Evolutionary conservation across 2,888 invertebrate species (phyloP), one percentile per base, ranked within the genome.

Genomic region (Chaetoderma sp.): DNA sequence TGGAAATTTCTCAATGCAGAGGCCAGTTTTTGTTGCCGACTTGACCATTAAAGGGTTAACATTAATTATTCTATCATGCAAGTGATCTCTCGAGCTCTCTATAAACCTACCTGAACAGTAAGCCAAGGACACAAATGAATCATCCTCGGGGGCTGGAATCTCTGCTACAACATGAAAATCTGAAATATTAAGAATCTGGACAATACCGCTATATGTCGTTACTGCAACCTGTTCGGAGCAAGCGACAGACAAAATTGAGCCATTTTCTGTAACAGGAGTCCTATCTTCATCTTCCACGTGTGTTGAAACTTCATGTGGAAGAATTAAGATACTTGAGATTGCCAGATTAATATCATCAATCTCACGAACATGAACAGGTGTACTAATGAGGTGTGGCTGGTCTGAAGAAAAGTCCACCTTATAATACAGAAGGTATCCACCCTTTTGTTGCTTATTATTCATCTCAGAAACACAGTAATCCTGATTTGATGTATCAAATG

Each of bases 31-130:
- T n/a, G n/a, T n/a, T n/a, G n/a, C n/a, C n/a, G n/a, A n/a, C n/a
- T n/a, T n/a, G n/a, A n/a, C n/a, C n/a, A n/a, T n/a, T n/a, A n/a
- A n/a, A n/a, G n/a, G n/a, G n/a, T n/a, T n/a, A n/a, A n/a, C n/a
- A n/a, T n/a, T n/a, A n/a, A n/a, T n/a, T n/a, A 27, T 4, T 10
- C 10, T 8, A 25, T 49, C 18, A 36, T 16, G 10, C 6, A 59
- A 54, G n/a, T n/a, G n/a, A n/a, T n/a, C n/a, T n/a, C n/a, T n/a
- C n/a, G n/a, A n/a, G n/a, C n/a, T n/a, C n/a, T n/a, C n/a, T n/a
- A n/a, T n/a, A 13, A 25, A 88, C 89, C 89, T 87, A 88, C 94
- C 94, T 64, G 93, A 92, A 84, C 95, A 95, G 85, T 93, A 95
- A 0, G 92, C 92, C 1, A 93, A 93, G 0, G 94, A 93, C 16